Percentiles rank a stretch among this genome's conserved stretches.
phyloP scores from a whole-genome alignment of 2,888 invertebrate genomes.

The Dyspetes luteomarginatus region DNA sequence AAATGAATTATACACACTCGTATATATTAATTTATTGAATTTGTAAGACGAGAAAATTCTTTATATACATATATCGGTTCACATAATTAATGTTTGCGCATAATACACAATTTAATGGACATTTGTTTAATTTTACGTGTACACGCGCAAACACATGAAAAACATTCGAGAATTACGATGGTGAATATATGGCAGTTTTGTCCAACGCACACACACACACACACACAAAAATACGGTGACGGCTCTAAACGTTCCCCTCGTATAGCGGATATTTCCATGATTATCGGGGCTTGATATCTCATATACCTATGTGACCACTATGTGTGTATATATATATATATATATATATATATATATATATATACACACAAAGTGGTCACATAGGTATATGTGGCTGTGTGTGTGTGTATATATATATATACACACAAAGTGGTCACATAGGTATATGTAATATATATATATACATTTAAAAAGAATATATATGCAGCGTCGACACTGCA shows the following conservation, averaged over 20 bases:
- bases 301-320: conserved; percentile 48
- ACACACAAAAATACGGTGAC: too few relatives aligned
- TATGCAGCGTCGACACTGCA: conserved; percentile 50
- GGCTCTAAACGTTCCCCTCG: conserved; percentile 66
- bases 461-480: too few relatives aligned
- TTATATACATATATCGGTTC: conserved; percentile 7
- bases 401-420: background rate
- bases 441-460: conserved; percentile 67
- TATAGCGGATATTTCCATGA: conserved; percentile 72
- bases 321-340: background rate
- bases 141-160: conserved; percentile 4
- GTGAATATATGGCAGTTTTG: conserved; percentile 35
- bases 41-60: conserved; percentile 27
- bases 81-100: conserved; percentile 29
- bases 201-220: conserved; percentile 8
- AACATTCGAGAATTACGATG: conserved; percentile 17
- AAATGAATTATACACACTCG: conserved; percentile 1
- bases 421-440: conserved; percentile 39
- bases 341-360: background rate
- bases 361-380: conserved; percentile 28
- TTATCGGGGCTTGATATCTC: conserved; percentile 74
- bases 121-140: too few relatives aligned
- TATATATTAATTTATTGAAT: background rate
- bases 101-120: conserved; percentile 2
- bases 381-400: conserved; percentile 26